Percentiles rank a stretch among this genome's conserved stretches.
Evolutionary conservation across 1,140 invertebrate genomes (phyloP).

Genomic region (Bombus vancouverensis): DNA sequence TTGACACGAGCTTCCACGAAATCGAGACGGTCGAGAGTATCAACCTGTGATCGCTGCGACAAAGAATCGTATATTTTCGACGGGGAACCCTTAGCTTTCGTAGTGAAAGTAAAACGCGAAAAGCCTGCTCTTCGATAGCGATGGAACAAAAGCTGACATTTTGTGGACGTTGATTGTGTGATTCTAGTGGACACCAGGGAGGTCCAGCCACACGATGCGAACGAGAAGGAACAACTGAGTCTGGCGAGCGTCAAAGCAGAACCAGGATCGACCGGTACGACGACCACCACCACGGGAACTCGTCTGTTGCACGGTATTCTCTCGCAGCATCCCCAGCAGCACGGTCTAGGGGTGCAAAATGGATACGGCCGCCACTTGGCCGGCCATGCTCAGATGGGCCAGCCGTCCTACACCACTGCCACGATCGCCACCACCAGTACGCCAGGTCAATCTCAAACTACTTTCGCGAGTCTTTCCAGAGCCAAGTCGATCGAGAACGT

Average conservation of each 20-base stretch:
- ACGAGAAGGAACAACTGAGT: constrained; percentile 77
- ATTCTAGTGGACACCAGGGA: constrained; percentile 82
- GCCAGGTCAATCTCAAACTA: constrained; percentile 72
- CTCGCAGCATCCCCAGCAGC: constrained; percentile 83
- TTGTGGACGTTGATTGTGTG: background rate
- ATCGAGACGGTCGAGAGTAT: too few species aligned
- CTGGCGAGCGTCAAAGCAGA: constrained; percentile 80
- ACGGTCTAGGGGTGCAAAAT: constrained; percentile 74
- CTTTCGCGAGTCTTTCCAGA: too few species aligned
- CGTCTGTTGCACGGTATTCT: constrained; percentile 85
- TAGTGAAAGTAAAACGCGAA: rapidly evolving
- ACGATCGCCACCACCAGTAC: constrained; percentile 80
- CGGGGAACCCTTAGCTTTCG: background rate
- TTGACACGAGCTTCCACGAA: too few species aligned
- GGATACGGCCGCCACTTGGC: constrained; percentile 79
- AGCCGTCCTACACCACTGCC: constrained; percentile 79
- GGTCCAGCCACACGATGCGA: constrained; percentile 77
- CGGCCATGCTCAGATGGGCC: constrained; percentile 77
- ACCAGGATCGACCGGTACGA: constrained; percentile 75
- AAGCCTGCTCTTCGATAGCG: background rate
- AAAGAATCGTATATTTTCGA: background rate
- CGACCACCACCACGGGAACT: constrained; percentile 72
- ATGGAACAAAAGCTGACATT: background rate
- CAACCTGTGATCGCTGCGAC: rapidly evolving
- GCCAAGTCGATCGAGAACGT: too few species aligned